Evolutionary conservation across 2,113 vertebrate genomes (phyloP).

Genomic region (Semnornis frantzii): DNA sequence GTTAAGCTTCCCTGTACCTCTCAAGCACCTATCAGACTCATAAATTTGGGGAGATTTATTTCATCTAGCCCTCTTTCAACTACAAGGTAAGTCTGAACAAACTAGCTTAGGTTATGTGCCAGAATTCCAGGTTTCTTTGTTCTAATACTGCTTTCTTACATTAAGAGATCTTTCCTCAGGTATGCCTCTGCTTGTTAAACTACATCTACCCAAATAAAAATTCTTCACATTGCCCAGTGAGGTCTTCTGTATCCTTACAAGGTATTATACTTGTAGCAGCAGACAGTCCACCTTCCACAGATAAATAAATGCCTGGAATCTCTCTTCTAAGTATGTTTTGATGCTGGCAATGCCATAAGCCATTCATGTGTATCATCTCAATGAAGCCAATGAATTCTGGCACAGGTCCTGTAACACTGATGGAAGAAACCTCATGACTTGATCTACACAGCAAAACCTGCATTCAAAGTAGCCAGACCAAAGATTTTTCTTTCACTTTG

Average conservation of each 20-base stretch:
- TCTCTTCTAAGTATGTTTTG: neutral
- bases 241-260: neutral
- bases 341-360: constrained; percentile 6
- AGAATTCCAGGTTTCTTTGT: neutral
- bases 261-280: neutral
- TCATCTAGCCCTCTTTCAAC: neutral
- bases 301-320: neutral
- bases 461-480: neutral
- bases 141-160: neutral
- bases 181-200: neutral
- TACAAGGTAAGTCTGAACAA: neutral
- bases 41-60: neutral
- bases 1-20: neutral
- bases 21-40: neutral
- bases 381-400: constrained; percentile 15
- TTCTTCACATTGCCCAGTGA: neutral
- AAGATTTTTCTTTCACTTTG: neutral
- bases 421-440: neutral
- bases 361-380: neutral
- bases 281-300: neutral
- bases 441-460: neutral
- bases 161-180: neutral
- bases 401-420: neutral
- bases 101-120: neutral
- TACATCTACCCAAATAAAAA: neutral